Percentiles rank a stretch among this genome's conserved stretches.
These are phyloP conservation scores for Tethea ocularis DNA, from an alignment of 2,888 invertebrate genomes.

Conservation along the genomic window DNA sequence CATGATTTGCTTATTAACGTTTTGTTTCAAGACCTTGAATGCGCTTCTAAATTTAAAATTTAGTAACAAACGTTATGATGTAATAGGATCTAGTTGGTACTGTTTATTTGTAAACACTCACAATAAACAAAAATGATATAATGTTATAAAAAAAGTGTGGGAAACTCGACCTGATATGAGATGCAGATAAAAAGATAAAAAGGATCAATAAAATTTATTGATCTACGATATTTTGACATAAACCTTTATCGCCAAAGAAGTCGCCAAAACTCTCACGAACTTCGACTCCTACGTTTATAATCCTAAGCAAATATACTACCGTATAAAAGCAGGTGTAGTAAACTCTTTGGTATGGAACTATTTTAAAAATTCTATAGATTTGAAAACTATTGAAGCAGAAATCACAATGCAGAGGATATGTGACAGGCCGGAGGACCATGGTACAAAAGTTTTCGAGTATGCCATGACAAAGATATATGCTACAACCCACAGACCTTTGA, in stretches of 20 bases:
- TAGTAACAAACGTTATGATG: too few species aligned
- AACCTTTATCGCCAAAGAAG: not conserved
- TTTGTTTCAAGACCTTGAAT: too few species aligned
- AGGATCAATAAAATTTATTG: not conserved
- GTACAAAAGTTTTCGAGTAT: slow-evolving; percentile 73
- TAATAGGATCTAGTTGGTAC: too few species aligned
- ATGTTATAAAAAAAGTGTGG: not conserved
- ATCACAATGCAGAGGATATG: slow-evolving; percentile 80
- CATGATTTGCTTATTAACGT: too few species aligned
- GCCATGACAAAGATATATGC: slow-evolving; percentile 39
- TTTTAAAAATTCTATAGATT: slow-evolving; percentile 62
- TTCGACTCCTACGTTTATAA: slow-evolving; percentile 18
- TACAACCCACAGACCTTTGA: slow-evolving; percentile 4
- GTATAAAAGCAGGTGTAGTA: slow-evolving; percentile 68
- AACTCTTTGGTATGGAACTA: slow-evolving; percentile 65
- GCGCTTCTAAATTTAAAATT: too few species aligned
- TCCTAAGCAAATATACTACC: slow-evolving; percentile 39
- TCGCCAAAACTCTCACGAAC: slow-evolving; percentile 26
- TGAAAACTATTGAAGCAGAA: slow-evolving; percentile 64
- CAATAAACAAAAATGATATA: too few species aligned
- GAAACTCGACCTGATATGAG: not conserved
- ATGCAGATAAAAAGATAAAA: not conserved
- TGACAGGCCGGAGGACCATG: slow-evolving; percentile 78
- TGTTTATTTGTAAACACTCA: too few species aligned
- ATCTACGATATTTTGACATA: slow-evolving; percentile 5